phyloP scores from a whole-genome alignment of 2,797 vertebrate species.

The Characodon lateralis region DNA sequence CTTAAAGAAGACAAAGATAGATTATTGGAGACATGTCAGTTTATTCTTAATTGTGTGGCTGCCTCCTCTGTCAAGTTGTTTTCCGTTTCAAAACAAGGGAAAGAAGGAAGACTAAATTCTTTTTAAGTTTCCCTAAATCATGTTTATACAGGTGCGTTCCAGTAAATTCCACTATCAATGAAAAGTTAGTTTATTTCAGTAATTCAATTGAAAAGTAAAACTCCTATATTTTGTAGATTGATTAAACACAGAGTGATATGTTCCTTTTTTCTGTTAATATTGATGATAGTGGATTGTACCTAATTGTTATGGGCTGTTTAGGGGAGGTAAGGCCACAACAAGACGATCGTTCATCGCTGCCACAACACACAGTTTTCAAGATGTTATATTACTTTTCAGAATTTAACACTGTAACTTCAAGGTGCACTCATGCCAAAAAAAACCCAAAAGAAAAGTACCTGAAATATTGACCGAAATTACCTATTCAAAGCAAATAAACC shows the following conservation, averaged over 20 bases:
- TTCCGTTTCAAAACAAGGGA: conserved; percentile 19
- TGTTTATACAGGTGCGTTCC: neutral
- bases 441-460: neutral
- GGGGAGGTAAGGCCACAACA: neutral
- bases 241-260: neutral
- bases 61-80: conserved; percentile 21
- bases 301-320: no score
- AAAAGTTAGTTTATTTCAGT: neutral
- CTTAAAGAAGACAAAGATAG: conserved; percentile 39
- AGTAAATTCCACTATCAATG: neutral
- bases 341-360: neutral
- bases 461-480: neutral
- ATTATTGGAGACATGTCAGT: conserved; percentile 27
- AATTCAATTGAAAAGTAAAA: neutral
- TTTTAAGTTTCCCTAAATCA: neutral
- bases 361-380: neutral
- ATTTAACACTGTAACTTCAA: neutral
- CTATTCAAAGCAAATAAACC: neutral
- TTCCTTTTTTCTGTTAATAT: neutral
- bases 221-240: neutral
- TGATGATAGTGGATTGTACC: neutral
- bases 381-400: conserved; percentile 1
- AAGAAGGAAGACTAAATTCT: neutral
- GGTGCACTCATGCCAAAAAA: no score
- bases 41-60: conserved; percentile 36